Evolutionary conservation across 2,113 vertebrate species (phyloP), one percentile per base, ranked within the genome.

Genomic region (Motacilla alba): DNA sequence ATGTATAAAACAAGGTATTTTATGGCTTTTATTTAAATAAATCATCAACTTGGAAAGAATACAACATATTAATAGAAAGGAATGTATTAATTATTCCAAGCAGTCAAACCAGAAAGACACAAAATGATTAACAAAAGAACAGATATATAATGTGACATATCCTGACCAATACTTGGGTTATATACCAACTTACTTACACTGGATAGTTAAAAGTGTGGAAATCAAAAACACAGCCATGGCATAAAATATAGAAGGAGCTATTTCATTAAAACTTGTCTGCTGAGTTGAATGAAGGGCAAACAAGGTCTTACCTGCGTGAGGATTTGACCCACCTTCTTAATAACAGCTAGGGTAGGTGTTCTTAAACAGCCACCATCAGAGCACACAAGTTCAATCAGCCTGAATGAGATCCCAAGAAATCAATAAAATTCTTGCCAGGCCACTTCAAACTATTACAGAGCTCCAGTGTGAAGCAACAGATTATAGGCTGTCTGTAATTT

Each of bases 331-430:
- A 88, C 85, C 75, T 81, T 91, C 78, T 81, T 93, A 94, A 84
- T 94, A 96, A 93, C 13, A 91, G 83, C 64, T 66, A 75, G 64
- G 33, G 47, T 52, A 84, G 73, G 55, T 81, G 72, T 62, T 88
- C 82, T 77, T 91, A 94, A 88, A 86, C 52, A 88, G 58, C 64
- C 78, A 10, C 93, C 66, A 79, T 62, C 69, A 47, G 84, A 94
- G 80, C 56, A 79, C 43, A 87, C 72, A 95, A 64, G 75, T 79
- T 83, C 93, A 93, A 95, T 95, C 90, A 96, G 88, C 41, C 41
- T 79, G 90, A 95, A 96, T 76, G 87, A 97, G 93, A 94, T 89
- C 87, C 83, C 78, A 92, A 84, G 64, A 94, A 96, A 97, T 97
- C 94, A 94, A 97, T 95, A 95, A 30, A 74, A 87, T 63, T 73